Conservation (phyloP, 2,888 invertebrate genomes). For the Nezara viridula region DNA sequence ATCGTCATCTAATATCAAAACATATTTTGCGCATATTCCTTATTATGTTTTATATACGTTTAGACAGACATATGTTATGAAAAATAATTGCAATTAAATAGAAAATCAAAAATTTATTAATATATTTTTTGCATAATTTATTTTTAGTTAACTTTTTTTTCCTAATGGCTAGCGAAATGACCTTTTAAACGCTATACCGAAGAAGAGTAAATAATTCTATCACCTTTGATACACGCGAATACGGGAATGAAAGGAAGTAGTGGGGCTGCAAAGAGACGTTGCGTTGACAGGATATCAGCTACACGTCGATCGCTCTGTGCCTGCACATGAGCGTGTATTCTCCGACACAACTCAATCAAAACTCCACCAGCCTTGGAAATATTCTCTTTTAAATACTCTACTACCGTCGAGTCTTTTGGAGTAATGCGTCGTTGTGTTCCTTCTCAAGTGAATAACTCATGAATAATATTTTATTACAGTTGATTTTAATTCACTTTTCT, state of each 20-base stretch:
- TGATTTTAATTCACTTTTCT: too few relatives aligned
- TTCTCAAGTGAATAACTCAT: neutral
- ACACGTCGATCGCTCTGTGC: neutral
- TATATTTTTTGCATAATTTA: too few relatives aligned
- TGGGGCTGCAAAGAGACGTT: neutral
- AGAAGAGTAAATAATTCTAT: slow-evolving; percentile 6
- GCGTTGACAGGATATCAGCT: slow-evolving; percentile 39
- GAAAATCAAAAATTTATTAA: too few relatives aligned
- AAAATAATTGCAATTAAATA: too few relatives aligned
- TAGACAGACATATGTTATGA: too few relatives aligned
- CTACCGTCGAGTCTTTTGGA: neutral
- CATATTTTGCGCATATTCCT: too few relatives aligned
- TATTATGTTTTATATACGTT: too few relatives aligned
- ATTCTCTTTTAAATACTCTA: neutral
- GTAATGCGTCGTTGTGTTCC: neutral
- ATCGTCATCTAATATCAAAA: too few relatives aligned
- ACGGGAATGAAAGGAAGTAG: neutral
- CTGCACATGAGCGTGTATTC: slow-evolving; percentile 36
- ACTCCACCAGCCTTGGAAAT: slow-evolving; percentile 11
- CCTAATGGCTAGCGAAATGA: too few relatives aligned
- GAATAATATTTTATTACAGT: neutral
- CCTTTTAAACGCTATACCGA: neutral
- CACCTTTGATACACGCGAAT: neutral
- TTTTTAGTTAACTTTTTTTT: too few relatives aligned
- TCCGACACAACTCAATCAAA: slow-evolving; percentile 35